Base-by-base conservation (phyloP, 92 coral and sea anemone species). In the Actinernus sp. region DNA sequence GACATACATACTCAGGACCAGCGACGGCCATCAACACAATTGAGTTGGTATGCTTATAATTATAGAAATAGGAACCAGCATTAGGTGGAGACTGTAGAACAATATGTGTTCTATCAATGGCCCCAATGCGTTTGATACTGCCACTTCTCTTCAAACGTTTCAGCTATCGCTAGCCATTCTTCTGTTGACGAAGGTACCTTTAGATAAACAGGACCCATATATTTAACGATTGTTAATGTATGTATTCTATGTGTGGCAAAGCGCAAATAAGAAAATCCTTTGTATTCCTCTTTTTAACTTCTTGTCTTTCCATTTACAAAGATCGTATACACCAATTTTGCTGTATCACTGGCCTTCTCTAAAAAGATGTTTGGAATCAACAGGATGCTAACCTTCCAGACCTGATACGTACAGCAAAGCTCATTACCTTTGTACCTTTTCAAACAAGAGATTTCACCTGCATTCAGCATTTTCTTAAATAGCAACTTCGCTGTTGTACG, bases 91-190 rank as follows among this genome's bases (percentile, higher is more conserved):
- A 14, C 14, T 14, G 41, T 14, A 34, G 6, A 6, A 34, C 41
- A 34, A 34, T 14, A 14, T 34, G 41, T 34, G n/a, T n/a, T n/a
- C 85, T 71, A 72, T 78, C 78, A n/a, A 68, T 68, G 38, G 85
- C 85, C 16, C 85, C 85, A 56, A 78, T 28, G 33, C 85, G 68
- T 68, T 11, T 78, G 78, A 54, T 22, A 78, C 30, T 68, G 46
- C 85, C 78, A 78, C 46, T 44, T 29, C 22, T 78, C 85, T 26
- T 68, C 62, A 39, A 78, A 68, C 19, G 20, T 68, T 3, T 3
- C 20, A 27, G 85, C 71, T 10, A 58, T 68, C 31, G 33, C 40
- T 3, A 59, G 51, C 85, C 85, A 78, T 37, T 78, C 78, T 69
- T 78, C 65, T n/a, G 17, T 25, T 7, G 69, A 49, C 8, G 54